A percentile compares a stretch with the other conserved stretches of the same genome.
Evolutionary conservation across 35 echinoderm and acorn worm genomes (phyloP).

Genomic region (Heliocidaris tuberculata): DNA sequence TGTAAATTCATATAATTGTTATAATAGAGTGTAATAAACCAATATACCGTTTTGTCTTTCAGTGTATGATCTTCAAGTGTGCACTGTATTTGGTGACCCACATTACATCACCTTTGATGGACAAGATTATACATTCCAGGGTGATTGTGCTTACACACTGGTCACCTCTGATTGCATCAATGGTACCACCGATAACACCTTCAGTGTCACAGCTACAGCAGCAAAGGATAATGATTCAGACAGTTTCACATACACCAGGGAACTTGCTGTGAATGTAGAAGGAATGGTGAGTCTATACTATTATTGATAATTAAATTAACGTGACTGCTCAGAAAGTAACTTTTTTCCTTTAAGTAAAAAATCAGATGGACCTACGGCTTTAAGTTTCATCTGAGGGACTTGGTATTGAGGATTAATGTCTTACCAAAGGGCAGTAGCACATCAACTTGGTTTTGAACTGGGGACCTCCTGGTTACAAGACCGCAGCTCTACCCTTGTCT

Average conservation of each 20-base stretch:
- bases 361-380: too few relatives aligned
- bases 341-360: too few relatives aligned
- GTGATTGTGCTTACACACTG: conserved; percentile 67
- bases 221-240: neutral
- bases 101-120: conserved; percentile 79
- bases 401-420: too few relatives aligned
- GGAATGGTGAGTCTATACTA: conserved; percentile 31
- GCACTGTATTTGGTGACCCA: conserved; percentile 62
- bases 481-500: too few relatives aligned
- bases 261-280: conserved; percentile 39
- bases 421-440: too few relatives aligned
- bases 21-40: too few relatives aligned
- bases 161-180: conserved; percentile 49
- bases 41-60: neutral
- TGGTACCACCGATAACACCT: neutral
- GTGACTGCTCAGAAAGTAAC: too few relatives aligned
- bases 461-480: too few relatives aligned
- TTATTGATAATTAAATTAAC: too few relatives aligned
- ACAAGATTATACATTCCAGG: conserved; percentile 61
- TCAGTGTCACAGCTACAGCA: conserved; percentile 40
- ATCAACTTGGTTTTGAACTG: too few relatives aligned
- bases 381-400: too few relatives aligned
- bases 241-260: conserved; percentile 49
- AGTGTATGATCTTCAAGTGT: conserved; percentile 47
- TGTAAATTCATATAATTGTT: too few relatives aligned